Evolutionary conservation across 37 sponge, comb jelly and placozoan genomes (phyloP).

Genomic region (Crambe crambe): DNA sequence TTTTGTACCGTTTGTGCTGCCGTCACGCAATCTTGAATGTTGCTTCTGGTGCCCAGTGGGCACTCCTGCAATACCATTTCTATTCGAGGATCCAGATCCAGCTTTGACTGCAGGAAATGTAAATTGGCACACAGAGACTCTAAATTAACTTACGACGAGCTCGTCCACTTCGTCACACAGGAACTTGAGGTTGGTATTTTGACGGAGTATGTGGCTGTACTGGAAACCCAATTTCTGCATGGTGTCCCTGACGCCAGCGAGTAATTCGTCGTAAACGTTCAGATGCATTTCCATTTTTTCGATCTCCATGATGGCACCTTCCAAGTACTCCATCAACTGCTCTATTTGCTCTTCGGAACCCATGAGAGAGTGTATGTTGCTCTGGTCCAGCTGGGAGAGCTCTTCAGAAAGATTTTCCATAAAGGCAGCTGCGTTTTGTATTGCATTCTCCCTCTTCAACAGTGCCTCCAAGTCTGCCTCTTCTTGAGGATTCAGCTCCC

Average conservation of each 20-base stretch:
- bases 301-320: conserved; percentile 66
- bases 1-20: conserved; percentile 62
- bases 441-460: conserved; percentile 62
- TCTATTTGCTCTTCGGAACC: conserved; percentile 79
- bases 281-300: conserved; percentile 59
- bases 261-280: conserved; percentile 58
- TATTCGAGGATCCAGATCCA: conserved; percentile 61
- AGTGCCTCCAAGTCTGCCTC: conserved; percentile 80
- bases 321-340: conserved; percentile 61
- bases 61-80: conserved; percentile 25
- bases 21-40: conserved; percentile 39
- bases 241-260: conserved; percentile 56
- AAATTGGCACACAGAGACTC: too few relatives aligned
- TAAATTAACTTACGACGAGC: conserved; percentile 58
- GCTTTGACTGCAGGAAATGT: conserved; percentile 48
- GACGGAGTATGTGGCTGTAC: conserved; percentile 58
- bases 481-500: conserved; percentile 82
- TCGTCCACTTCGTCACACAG: conserved; percentile 61
- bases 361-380: conserved; percentile 82
- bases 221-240: conserved; percentile 62
- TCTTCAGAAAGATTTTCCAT: conserved; percentile 86
- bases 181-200: conserved; percentile 69
- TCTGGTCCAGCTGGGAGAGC: conserved; percentile 73
- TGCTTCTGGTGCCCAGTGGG: conserved; percentile 17
- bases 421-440: conserved; percentile 81